phyloP scores from a whole-genome alignment of 2,888 invertebrate genomes.

The Himalopsyche tibetana region DNA sequence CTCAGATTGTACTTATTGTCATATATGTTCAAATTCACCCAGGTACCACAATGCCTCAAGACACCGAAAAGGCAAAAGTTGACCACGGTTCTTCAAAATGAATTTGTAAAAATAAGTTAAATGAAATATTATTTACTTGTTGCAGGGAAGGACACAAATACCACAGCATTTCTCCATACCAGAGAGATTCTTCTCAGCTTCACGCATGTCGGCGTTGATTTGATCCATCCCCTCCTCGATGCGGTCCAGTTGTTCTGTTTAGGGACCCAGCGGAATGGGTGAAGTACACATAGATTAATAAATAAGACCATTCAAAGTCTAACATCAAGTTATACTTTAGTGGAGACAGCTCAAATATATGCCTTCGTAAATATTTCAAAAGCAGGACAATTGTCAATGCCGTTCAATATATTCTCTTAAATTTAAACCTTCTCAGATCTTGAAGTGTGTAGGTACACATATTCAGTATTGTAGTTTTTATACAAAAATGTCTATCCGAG shows the following conservation, averaged over 20 bases:
- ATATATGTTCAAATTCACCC: too few relatives aligned
- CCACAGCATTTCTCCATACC: conserved; percentile 99
- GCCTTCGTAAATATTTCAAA: neutral
- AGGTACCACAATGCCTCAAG: too few relatives aligned
- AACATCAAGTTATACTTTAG: neutral
- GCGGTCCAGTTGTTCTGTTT: conserved; percentile 98
- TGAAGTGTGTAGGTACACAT: too few relatives aligned
- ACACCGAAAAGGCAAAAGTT: too few relatives aligned
- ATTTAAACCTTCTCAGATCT: too few relatives aligned
- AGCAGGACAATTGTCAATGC: too few relatives aligned
- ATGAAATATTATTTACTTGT: conserved; percentile 84
- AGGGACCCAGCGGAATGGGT: conserved; percentile 61
- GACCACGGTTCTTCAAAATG: neutral
- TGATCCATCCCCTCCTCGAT: conserved; percentile 99
- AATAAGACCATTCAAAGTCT: neutral
- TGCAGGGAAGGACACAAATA: conserved; percentile 98
- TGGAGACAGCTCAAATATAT: neutral
- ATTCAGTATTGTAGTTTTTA: too few relatives aligned
- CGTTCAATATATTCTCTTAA: too few relatives aligned
- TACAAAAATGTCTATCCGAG: too few relatives aligned
- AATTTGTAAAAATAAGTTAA: conserved; percentile 31
- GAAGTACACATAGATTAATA: conserved; percentile 34
- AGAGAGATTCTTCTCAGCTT: conserved; percentile 99
- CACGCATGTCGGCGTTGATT: conserved; percentile 99
- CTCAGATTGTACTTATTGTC: too few relatives aligned